These are phyloP conservation scores for Aegotheles bennettii DNA, from an alignment of 2,113 vertebrate genomes.

Conservation along the genomic window DNA sequence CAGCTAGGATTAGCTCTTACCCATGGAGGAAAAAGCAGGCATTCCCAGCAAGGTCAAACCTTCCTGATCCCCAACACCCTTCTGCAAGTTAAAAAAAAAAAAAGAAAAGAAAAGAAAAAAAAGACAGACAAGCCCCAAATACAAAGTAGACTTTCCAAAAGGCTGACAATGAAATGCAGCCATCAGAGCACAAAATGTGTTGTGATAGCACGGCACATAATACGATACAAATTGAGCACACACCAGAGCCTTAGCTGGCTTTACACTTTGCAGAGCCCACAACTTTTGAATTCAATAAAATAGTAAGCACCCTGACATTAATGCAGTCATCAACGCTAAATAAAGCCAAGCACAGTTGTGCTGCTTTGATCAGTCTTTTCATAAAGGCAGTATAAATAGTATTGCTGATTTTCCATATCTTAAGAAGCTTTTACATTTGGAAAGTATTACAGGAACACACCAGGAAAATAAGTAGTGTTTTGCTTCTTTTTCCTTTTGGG, in stretches of 20 bases:
- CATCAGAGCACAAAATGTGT: neutral
- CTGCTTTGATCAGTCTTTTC: slow-evolving; percentile 55
- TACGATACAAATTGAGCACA: neutral
- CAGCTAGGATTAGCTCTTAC: neutral
- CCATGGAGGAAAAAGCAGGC: neutral
- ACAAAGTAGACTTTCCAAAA: neutral
- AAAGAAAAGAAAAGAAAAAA: rapidly evolving
- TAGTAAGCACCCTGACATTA: slow-evolving; percentile 46
- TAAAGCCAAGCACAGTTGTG: slow-evolving; percentile 7
- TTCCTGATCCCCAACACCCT: neutral
- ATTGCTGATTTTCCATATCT: neutral
- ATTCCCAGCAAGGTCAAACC: neutral
- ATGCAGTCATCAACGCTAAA: neutral
- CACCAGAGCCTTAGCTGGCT: neutral
- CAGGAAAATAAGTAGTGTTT: neutral
- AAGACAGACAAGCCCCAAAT: neutral
- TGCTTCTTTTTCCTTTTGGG: neutral
- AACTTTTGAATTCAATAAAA: slow-evolving; percentile 49
- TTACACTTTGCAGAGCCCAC: neutral
- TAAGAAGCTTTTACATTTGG: slow-evolving; percentile 36
- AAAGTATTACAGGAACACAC: neutral
- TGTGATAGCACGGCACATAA: neutral
- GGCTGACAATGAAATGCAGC: neutral
- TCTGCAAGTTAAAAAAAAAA: neutral
- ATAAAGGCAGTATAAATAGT: slow-evolving; percentile 24